These are phyloP conservation scores for Trachelus iudaicus DNA, from an alignment of 2,888 invertebrate genomes.

Conservation along the genomic window DNA sequence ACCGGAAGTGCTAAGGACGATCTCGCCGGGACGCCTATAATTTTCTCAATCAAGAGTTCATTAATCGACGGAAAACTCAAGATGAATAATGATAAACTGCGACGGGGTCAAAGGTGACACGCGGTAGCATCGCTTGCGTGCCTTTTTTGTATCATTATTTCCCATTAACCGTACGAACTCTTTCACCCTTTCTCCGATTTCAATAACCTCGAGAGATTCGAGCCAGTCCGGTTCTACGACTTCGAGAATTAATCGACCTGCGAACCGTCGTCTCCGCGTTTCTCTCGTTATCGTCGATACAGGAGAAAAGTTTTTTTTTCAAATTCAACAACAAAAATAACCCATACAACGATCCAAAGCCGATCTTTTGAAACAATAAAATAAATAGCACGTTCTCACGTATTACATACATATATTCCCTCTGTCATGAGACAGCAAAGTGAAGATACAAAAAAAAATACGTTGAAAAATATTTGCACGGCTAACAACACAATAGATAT, in stretches of 20 bases:
- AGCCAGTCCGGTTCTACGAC: not conserved
- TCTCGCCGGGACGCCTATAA: not conserved
- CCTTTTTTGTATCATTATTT: not conserved
- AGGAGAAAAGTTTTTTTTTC: not conserved
- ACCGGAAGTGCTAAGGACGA: not conserved
- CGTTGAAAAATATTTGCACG: not conserved
- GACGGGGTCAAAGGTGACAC: not conserved
- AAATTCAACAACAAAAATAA: too few species aligned
- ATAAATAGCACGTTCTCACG: not conserved
- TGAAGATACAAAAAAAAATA: not conserved
- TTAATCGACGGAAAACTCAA: not conserved
- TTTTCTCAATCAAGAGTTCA: not conserved
- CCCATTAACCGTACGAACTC: not conserved
- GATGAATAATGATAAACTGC: not conserved
- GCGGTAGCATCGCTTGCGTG: not conserved
- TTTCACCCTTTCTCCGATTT: not conserved
- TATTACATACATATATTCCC: not conserved
- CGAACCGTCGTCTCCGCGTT: not conserved
- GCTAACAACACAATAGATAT: not conserved
- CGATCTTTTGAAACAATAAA: not conserved
- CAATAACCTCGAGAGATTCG: not conserved
- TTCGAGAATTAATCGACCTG: not conserved
- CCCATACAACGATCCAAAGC: not conserved
- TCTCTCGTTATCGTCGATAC: not conserved
- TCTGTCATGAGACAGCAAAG: not conserved